Evolutionary conservation across 2,888 invertebrate genomes (phyloP).

Genomic region (Barypeithes pellucidus): DNA sequence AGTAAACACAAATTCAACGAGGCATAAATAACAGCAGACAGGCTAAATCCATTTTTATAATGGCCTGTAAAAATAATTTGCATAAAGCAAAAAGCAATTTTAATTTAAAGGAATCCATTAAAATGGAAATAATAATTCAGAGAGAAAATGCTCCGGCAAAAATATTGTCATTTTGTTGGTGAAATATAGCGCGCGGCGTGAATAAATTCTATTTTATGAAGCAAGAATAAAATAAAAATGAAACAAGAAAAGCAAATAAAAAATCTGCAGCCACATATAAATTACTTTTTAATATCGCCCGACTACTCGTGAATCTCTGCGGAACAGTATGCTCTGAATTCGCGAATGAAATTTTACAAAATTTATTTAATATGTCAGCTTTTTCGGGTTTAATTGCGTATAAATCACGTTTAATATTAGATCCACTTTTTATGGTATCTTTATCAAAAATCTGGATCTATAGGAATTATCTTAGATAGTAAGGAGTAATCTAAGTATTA

Average conservation of each 20-base stretch:
- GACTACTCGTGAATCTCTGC: constrained; percentile 68
- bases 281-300: constrained; percentile 71
- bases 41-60: constrained; percentile 54
- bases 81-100: constrained; percentile 56
- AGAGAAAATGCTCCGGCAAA: constrained; percentile 57
- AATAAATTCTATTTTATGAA: constrained; percentile 67
- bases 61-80: constrained; percentile 56
- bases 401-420: constrained; percentile 19
- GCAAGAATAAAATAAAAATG: constrained; percentile 65
- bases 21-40: constrained; percentile 50
- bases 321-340: constrained; percentile 56
- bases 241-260: constrained; percentile 61
- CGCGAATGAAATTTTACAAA: constrained; percentile 51
- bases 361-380: constrained; percentile 40
- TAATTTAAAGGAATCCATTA: constrained; percentile 59
- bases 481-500: too few species aligned
- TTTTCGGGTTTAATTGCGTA: constrained; percentile 23
- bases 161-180: constrained; percentile 61
- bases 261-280: constrained; percentile 69
- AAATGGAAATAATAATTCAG: constrained; percentile 61
- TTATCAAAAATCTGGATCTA: background rate
- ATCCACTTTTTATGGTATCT: background rate
- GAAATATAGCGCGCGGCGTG: constrained; percentile 59
- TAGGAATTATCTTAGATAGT: background rate
- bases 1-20: constrained; percentile 50